A percentile compares a stretch with the other conserved stretches of the same genome.
phyloP scores from a whole-genome alignment of 2,888 invertebrate genomes.

The Drosophila nr. perissopoda region DNA sequence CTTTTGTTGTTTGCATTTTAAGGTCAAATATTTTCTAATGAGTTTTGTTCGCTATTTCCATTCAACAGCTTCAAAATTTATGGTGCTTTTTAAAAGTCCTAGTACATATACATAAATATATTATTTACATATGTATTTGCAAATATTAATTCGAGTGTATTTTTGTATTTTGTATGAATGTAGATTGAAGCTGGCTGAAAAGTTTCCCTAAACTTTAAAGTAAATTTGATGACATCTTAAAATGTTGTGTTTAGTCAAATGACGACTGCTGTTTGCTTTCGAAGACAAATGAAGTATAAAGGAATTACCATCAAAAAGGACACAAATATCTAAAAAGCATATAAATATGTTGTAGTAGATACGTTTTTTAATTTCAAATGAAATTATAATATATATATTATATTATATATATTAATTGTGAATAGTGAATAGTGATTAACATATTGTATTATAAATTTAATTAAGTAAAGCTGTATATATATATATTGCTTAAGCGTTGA shows the following conservation, averaged over 20 bases:
- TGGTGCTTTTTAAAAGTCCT: constrained; percentile 39
- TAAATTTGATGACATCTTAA: constrained; percentile 33
- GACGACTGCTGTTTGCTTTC: constrained; percentile 4
- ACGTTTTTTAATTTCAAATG: background rate
- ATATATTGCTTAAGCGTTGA: background rate
- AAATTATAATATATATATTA: no score
- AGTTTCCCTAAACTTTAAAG: constrained; percentile 22
- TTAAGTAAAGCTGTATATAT: background rate
- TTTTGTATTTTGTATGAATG: constrained; percentile 52
- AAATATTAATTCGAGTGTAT: constrained; percentile 23
- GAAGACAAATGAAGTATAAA: background rate
- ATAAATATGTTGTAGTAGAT: background rate
- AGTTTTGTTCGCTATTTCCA: constrained; percentile 63
- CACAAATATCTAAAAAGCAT: background rate
- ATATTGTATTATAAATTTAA: no score
- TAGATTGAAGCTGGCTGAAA: constrained; percentile 32
- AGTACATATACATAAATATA: constrained; percentile 17
- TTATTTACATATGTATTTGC: constrained; percentile 1
- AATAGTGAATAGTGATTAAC: background rate
- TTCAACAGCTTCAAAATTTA: constrained; percentile 52
- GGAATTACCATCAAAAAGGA: no score
- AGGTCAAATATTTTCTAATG: constrained; percentile 76
- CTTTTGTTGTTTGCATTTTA: constrained; percentile 27
- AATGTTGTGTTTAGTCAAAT: constrained; percentile 17
- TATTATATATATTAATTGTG: no score